Conservation (phyloP, 2,113 vertebrate species). For the Motacilla tschutschensis region DNA sequence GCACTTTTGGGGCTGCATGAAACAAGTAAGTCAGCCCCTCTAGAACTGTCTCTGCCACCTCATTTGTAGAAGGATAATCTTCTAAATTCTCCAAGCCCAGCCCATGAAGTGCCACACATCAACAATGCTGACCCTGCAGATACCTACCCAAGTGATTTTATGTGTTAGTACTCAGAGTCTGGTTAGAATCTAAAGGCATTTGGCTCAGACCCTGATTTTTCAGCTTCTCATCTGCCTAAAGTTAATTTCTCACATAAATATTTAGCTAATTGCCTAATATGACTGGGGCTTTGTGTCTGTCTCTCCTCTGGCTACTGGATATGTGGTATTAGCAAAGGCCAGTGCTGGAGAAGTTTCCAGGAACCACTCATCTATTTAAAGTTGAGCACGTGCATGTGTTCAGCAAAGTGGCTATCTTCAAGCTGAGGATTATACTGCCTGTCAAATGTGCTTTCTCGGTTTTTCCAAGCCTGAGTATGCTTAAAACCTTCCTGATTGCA, state of each 20-base stretch:
- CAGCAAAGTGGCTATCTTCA: conserved; percentile 3
- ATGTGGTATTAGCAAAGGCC: not conserved
- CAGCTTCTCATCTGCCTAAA: not conserved
- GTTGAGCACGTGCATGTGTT: not conserved
- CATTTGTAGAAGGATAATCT: not conserved
- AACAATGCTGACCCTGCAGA: not conserved
- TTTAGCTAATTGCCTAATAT: not conserved
- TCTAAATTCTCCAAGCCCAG: not conserved
- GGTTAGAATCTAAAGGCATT: not conserved
- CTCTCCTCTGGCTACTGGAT: not conserved
- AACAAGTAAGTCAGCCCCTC: not conserved
- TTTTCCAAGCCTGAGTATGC: conserved; percentile 17
- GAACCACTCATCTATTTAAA: conserved; percentile 3
- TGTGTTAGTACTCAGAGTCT: not conserved
- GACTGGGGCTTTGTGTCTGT: not conserved
- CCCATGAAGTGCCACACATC: not conserved
- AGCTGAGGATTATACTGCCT: not conserved
- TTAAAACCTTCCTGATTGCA: not conserved
- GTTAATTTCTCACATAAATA: not conserved
- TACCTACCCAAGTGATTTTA: not conserved
- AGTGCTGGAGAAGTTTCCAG: not conserved
- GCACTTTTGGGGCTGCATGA: not conserved
- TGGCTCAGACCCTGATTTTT: not conserved
- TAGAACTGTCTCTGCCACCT: not conserved
- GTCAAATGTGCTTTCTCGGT: not conserved